Conservation (phyloP, 2,113 vertebrate species). For the Otolemur garnettii region DNA sequence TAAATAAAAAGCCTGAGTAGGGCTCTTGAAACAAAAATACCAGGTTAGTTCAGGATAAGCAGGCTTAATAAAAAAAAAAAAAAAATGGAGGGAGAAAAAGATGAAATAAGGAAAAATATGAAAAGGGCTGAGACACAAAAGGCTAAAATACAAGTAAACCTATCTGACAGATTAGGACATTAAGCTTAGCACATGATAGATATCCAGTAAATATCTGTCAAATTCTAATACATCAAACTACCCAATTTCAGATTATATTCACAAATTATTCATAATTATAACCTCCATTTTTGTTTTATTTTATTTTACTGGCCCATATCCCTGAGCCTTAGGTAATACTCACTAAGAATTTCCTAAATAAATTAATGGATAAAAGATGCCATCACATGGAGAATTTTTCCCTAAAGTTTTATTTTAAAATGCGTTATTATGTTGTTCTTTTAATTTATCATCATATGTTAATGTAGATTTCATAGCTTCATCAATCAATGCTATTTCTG, state of each 20-base stretch:
- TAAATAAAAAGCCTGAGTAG: background rate
- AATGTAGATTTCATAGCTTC: background rate
- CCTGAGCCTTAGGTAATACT: background rate
- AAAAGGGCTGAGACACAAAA: background rate
- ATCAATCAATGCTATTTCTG: background rate
- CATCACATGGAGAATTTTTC: background rate
- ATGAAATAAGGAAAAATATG: conserved; percentile 1
- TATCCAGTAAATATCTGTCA: background rate
- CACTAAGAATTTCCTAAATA: background rate
- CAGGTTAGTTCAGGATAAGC: background rate
- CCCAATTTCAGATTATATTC: background rate
- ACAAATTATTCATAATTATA: background rate
- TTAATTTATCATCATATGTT: background rate
- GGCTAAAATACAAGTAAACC: background rate
- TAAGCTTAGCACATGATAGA: background rate
- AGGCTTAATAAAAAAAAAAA: background rate
- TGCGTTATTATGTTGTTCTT: background rate
- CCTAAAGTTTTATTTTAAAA: conserved; percentile 25
- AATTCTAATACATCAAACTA: background rate
- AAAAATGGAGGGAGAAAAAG: background rate
- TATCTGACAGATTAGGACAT: background rate
- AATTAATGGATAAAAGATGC: conserved; percentile 48
- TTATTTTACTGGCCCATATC: background rate
- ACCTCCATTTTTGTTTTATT: background rate
- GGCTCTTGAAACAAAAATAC: background rate